phyloP scores from a whole-genome alignment of 92 coral and sea anemone species.

The Actinostola sp. region DNA sequence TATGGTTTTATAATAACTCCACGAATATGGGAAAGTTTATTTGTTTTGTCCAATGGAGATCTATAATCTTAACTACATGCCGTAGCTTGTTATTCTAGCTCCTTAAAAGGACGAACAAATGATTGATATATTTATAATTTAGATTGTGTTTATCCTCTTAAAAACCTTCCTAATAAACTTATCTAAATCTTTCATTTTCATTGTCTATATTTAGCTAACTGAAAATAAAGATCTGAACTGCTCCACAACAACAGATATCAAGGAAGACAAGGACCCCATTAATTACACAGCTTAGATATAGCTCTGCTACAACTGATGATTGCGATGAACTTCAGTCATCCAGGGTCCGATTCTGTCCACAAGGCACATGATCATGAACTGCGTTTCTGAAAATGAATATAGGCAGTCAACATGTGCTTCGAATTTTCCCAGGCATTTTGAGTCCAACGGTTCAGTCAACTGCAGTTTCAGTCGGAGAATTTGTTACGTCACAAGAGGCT shows the following conservation, averaged over 20 bases:
- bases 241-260: background rate
- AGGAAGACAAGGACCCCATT: no score
- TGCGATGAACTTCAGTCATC: slow-evolving; percentile 11
- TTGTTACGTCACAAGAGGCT: slow-evolving; percentile 84
- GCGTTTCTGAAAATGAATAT: slow-evolving; percentile 28
- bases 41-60: no score
- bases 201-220: background rate
- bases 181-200: background rate
- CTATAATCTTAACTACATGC: background rate
- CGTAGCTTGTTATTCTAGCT: background rate
- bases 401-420: slow-evolving; percentile 63
- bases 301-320: background rate
- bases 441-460: slow-evolving; percentile 90
- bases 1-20: background rate
- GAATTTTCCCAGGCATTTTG: slow-evolving; percentile 92
- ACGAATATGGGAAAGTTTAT: no score
- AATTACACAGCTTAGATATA: background rate
- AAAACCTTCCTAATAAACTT: background rate
- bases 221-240: background rate
- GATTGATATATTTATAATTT: background rate
- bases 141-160: background rate
- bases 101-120: background rate
- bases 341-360: background rate
- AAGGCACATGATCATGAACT: background rate
- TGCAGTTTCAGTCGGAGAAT: slow-evolving; percentile 78